Conservation (phyloP, 2,888 invertebrate species). For the Zelleria hepariella region DNA sequence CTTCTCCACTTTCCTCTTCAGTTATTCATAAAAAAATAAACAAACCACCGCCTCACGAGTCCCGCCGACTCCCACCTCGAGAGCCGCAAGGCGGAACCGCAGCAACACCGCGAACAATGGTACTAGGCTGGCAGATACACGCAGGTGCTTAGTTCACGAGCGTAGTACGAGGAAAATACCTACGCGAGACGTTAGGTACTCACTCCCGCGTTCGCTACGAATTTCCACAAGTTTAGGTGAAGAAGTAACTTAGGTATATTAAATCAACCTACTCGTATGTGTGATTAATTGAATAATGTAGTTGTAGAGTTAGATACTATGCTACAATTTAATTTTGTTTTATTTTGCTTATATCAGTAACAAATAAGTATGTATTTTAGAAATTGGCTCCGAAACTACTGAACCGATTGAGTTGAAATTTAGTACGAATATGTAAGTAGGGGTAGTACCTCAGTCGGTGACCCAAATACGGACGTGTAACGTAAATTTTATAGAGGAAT, state of each 20-base stretch:
- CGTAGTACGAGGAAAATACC: neutral
- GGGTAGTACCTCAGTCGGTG: too few relatives aligned
- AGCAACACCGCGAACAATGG: conserved; percentile 33
- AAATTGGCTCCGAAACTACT: too few relatives aligned
- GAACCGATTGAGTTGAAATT: too few relatives aligned
- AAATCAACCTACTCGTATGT: neutral
- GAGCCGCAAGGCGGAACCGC: conserved; percentile 36
- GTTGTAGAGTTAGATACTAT: neutral
- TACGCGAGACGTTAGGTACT: neutral
- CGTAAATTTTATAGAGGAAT: too few relatives aligned
- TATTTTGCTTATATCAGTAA: too few relatives aligned
- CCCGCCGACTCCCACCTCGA: conserved; percentile 7
- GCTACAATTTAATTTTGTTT: too few relatives aligned
- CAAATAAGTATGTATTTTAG: too few relatives aligned
- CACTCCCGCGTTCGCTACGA: neutral
- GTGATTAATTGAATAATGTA: neutral
- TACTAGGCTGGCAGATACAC: conserved; percentile 35
- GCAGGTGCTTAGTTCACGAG: neutral
- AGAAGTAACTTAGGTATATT: neutral
- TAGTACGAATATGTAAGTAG: too few relatives aligned
- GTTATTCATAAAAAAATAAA: neutral
- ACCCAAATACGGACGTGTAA: too few relatives aligned
- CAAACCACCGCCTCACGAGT: neutral
- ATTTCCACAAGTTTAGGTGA: neutral
- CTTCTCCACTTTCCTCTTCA: neutral